These are phyloP conservation scores for Verasper variegatus DNA, from an alignment of 2,113 vertebrate genomes.

Conservation along the genomic window DNA sequence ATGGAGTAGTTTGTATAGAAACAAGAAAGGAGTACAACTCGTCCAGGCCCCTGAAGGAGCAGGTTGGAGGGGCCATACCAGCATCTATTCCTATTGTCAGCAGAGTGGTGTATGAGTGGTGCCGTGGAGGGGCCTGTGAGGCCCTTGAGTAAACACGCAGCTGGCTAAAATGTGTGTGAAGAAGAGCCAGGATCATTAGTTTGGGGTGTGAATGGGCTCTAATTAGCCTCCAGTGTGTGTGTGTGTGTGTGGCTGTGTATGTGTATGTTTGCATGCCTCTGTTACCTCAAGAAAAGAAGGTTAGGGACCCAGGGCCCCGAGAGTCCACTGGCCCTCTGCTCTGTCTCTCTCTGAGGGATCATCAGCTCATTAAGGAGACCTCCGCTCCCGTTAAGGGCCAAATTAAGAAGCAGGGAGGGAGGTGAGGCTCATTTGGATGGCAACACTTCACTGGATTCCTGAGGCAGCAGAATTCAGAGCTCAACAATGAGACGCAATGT, in stretches of 20 bases:
- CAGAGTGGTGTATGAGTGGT: slow-evolving; percentile 69
- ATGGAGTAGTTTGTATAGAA: slow-evolving; percentile 64
- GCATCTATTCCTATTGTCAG: slow-evolving; percentile 60
- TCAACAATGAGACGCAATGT: slow-evolving; percentile 50
- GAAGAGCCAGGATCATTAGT: slow-evolving; percentile 81
- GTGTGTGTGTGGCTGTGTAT: slow-evolving; percentile 32
- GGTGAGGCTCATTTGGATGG: slow-evolving; percentile 72
- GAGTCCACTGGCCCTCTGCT: slow-evolving; percentile 53
- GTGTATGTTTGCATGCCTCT: slow-evolving; percentile 30
- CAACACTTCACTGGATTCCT: slow-evolving; percentile 73
- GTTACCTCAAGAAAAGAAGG: slow-evolving; percentile 63
- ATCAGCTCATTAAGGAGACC: slow-evolving; percentile 83
- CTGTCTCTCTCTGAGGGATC: slow-evolving; percentile 65
- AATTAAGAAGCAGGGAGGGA: slow-evolving; percentile 75
- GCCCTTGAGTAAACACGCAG: slow-evolving; percentile 82
- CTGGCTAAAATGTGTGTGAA: slow-evolving; percentile 80
- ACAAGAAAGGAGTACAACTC: slow-evolving; percentile 49
- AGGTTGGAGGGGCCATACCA: slow-evolving; percentile 50
- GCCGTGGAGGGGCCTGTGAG: slow-evolving; percentile 63
- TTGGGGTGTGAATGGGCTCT: slow-evolving; percentile 82
- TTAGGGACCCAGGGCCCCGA: slow-evolving; percentile 69
- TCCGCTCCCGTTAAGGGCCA: slow-evolving; percentile 71
- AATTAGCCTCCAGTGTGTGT: slow-evolving; percentile 78
- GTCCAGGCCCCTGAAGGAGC: slow-evolving; percentile 57
- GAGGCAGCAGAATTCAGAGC: slow-evolving; percentile 72